phyloP scores from a whole-genome alignment of 1,140 invertebrate species.

The Bombus waltoni region DNA sequence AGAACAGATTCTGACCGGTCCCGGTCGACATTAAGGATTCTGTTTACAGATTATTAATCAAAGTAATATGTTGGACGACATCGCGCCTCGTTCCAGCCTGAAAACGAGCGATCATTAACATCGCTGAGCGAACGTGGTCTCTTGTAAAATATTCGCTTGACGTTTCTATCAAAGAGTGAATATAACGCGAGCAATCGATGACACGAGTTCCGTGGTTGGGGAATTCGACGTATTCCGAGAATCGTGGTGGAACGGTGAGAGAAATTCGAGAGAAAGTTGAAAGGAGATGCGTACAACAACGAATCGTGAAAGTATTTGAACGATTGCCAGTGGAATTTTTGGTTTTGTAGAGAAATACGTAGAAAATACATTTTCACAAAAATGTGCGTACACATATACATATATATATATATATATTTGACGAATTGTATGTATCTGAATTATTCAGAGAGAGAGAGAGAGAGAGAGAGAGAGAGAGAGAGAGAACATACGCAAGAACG shows the following conservation, averaged over 20 bases:
- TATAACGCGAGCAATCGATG: slow-evolving; percentile 29
- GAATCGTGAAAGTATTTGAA: background rate
- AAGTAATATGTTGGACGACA: slow-evolving; percentile 1
- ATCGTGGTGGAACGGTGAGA: background rate
- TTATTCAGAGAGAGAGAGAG: background rate
- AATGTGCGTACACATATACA: too few relatives aligned
- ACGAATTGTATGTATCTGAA: too few relatives aligned
- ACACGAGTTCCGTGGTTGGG: background rate
- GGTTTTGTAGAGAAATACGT: background rate
- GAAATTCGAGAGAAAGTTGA: background rate
- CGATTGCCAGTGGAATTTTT: background rate
- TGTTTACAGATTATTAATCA: slow-evolving; percentile 49
- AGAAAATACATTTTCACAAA: background rate
- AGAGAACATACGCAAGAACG: background rate
- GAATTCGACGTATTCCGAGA: background rate
- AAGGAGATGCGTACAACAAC: background rate
- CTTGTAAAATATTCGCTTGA: background rate
- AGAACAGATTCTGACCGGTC: slow-evolving; percentile 10
- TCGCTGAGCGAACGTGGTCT: background rate
- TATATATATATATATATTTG: too few relatives aligned
- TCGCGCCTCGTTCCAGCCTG: background rate
- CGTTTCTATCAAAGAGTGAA: slow-evolving; percentile 13
- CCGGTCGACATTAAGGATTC: slow-evolving; percentile 13
- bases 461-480: background rate
- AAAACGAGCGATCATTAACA: slow-evolving; percentile 31